Percentiles rank a stretch among this genome's conserved stretches.
Conservation (phyloP, 2,797 vertebrate genomes). For the Rhinoraja longicauda region DNA sequence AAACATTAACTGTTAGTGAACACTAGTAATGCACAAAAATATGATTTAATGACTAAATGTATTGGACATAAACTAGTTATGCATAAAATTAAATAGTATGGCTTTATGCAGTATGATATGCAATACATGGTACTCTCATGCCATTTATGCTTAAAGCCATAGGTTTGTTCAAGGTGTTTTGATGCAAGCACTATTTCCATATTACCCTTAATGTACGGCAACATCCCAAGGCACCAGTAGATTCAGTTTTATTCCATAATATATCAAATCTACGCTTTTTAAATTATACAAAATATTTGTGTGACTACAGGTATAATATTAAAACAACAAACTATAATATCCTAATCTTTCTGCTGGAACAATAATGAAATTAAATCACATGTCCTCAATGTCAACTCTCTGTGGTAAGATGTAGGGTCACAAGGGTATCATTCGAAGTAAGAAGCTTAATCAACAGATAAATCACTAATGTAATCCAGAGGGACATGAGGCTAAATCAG, state of each 20-base stretch:
- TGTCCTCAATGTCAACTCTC: not conserved
- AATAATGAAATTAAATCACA: not conserved
- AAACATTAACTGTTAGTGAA: not conserved
- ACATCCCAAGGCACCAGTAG: not conserved
- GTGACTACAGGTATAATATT: not conserved
- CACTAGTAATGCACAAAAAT: not conserved
- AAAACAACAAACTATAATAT: not conserved
- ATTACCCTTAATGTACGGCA: not conserved
- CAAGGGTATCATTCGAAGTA: not conserved
- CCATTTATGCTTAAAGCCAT: not conserved
- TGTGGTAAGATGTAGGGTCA: not conserved
- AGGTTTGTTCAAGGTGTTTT: not conserved
- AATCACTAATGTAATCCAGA: not conserved
- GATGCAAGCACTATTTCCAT: not conserved
- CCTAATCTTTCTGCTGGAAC: not conserved
- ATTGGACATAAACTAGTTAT: not conserved
- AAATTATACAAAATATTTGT: not conserved
- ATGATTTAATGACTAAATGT: not conserved
- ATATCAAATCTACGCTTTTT: not conserved
- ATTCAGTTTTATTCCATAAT: not conserved
- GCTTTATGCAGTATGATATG: not conserved
- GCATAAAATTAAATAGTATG: not conserved
- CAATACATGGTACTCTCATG: not conserved
- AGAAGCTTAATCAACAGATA: not conserved
- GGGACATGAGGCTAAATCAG: not conserved